Conservation (phyloP, 2,113 vertebrate species). For the Scolopax mira region DNA sequence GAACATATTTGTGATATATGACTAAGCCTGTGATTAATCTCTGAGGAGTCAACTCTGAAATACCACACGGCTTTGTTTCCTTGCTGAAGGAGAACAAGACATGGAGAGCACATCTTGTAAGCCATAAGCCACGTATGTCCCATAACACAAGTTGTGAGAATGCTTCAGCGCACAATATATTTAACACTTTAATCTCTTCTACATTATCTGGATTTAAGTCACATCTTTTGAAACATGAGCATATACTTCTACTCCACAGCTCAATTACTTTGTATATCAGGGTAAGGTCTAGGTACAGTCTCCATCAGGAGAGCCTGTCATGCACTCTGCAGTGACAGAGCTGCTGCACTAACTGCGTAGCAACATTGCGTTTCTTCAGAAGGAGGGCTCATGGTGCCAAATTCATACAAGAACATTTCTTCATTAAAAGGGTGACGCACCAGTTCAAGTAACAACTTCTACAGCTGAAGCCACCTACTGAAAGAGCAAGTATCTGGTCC, state of each 20-base stretch:
- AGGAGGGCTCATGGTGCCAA: neutral
- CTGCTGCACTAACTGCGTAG: neutral
- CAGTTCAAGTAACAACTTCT: neutral
- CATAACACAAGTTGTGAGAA: neutral
- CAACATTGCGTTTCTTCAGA: neutral
- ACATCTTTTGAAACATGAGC: neutral
- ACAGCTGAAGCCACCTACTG: neutral
- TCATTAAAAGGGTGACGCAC: neutral
- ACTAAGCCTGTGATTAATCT: slow-evolving; percentile 59
- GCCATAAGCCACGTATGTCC: neutral
- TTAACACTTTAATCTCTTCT: neutral
- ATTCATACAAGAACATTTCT: neutral
- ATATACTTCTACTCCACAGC: neutral
- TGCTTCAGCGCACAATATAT: neutral
- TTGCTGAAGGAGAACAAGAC: neutral
- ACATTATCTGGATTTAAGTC: neutral
- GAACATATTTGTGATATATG: slow-evolving; percentile 24
- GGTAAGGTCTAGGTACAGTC: neutral
- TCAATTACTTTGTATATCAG: neutral
- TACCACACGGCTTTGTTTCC: slow-evolving; percentile 1
- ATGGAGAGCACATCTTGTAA: neutral
- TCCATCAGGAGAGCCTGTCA: neutral
- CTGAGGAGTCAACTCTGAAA: slow-evolving; percentile 35
- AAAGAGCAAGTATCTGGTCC: neutral
- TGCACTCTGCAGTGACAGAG: neutral